Percentiles rank a stretch among this genome's conserved stretches.
phyloP scores from a whole-genome alignment of 2,113 vertebrate genomes.

The Heterotilapia buettikoferi region DNA sequence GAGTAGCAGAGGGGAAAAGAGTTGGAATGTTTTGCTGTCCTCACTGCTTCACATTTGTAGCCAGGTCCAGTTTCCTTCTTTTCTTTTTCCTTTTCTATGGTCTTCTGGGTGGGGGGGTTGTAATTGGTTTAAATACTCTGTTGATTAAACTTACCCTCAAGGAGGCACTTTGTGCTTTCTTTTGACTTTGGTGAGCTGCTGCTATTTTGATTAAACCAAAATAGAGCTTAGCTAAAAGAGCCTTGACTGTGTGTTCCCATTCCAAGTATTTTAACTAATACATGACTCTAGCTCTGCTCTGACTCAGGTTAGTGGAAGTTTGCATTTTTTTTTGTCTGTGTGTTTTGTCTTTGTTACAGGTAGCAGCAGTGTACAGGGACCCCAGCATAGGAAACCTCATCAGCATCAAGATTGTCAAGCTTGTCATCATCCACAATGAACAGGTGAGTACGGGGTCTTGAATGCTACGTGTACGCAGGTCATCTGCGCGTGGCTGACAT shows the following conservation, averaged over 20 bases:
- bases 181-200: conserved; percentile 7
- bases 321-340: conserved; percentile 63
- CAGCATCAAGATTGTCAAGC: conserved; percentile 92
- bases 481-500: conserved; percentile 13
- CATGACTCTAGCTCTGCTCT: neutral
- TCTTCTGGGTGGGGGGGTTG: neutral
- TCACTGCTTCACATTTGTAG: conserved; percentile 30
- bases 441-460: conserved; percentile 76
- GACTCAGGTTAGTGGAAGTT: conserved; percentile 45
- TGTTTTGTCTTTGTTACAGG: conserved; percentile 76
- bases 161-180: neutral
- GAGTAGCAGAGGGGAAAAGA: neutral
- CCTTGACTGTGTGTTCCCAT: neutral
- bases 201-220: conserved; percentile 13
- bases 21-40: conserved; percentile 15
- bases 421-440: conserved; percentile 89
- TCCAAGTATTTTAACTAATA: neutral
- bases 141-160: conserved; percentile 38
- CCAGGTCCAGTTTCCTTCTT: neutral
- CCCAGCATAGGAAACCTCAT: conserved; percentile 95
- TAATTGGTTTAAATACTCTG: conserved; percentile 39
- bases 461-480: neutral
- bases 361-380: conserved; percentile 93
- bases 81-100: neutral
- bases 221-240: neutral